These are phyloP conservation scores for Pachycephala philippinensis DNA, from an alignment of 2,113 vertebrate genomes.

Conservation along the genomic window DNA sequence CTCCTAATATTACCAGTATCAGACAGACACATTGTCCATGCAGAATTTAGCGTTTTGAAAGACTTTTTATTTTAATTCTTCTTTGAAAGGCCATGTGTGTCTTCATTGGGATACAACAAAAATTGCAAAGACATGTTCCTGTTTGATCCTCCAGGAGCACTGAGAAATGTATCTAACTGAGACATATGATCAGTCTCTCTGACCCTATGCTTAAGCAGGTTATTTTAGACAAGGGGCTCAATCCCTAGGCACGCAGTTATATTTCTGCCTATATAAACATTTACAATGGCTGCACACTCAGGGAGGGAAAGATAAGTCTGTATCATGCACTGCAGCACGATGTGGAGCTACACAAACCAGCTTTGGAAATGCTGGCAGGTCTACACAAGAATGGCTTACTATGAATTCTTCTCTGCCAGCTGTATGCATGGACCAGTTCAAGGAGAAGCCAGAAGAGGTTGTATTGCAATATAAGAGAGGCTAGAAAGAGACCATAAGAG, in stretches of 20 bases:
- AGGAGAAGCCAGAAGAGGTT: background rate
- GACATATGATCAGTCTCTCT: background rate
- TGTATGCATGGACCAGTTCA: background rate
- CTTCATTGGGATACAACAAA: background rate
- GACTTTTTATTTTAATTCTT: background rate
- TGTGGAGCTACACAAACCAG: background rate
- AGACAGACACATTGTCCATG: background rate
- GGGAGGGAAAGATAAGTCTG: background rate
- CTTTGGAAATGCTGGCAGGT: background rate
- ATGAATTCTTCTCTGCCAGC: background rate
- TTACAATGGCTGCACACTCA: background rate
- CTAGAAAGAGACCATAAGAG: background rate
- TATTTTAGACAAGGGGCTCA: background rate
- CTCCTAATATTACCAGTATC: background rate
- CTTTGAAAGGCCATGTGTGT: background rate
- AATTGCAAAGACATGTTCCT: background rate
- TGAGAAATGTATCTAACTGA: background rate
- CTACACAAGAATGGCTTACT: background rate
- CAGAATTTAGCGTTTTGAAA: background rate
- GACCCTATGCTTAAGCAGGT: background rate
- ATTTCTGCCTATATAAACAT: background rate
- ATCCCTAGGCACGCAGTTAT: background rate
- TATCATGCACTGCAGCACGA: background rate
- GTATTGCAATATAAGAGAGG: background rate
- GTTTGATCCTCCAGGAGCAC: background rate